Conservation (phyloP, 2,888 invertebrate genomes). For the Chironomus tentans region DNA sequence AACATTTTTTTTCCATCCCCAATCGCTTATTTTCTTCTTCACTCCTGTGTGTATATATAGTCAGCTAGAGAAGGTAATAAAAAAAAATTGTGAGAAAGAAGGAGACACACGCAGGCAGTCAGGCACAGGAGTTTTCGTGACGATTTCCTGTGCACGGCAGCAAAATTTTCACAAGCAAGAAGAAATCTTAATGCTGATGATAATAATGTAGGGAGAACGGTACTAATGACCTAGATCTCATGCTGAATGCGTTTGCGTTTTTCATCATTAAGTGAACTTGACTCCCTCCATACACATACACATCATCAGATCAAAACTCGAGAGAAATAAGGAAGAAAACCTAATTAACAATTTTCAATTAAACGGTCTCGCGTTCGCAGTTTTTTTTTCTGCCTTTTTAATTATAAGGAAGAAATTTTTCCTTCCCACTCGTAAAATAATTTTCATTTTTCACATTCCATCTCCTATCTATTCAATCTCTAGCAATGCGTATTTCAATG, state of each 20-base stretch:
- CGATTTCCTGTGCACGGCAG: not conserved
- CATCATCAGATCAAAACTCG: too few species aligned
- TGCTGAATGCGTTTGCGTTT: constrained; percentile 19
- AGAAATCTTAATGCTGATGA: not conserved
- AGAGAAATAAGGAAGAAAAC: not conserved
- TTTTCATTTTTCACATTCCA: too few species aligned
- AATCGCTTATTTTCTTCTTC: not conserved
- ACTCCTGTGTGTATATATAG: not conserved
- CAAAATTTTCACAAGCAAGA: not conserved
- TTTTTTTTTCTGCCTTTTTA: not conserved
- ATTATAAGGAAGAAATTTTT: not conserved
- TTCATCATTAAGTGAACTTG: not conserved
- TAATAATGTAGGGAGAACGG: not conserved
- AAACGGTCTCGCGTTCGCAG: constrained; percentile 1
- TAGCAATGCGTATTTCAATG: too few species aligned
- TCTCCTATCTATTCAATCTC: too few species aligned
- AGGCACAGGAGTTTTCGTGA: not conserved
- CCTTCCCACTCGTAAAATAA: not conserved
- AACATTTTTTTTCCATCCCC: not conserved
- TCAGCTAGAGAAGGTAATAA: too few species aligned
- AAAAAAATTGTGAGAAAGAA: too few species aligned
- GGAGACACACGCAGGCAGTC: too few species aligned
- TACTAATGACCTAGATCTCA: constrained; percentile 22
- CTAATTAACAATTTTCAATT: constrained; percentile 26
- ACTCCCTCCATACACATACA: not conserved